phyloP scores from a whole-genome alignment of 2,113 vertebrate species.

The Syrmaticus mikado region DNA sequence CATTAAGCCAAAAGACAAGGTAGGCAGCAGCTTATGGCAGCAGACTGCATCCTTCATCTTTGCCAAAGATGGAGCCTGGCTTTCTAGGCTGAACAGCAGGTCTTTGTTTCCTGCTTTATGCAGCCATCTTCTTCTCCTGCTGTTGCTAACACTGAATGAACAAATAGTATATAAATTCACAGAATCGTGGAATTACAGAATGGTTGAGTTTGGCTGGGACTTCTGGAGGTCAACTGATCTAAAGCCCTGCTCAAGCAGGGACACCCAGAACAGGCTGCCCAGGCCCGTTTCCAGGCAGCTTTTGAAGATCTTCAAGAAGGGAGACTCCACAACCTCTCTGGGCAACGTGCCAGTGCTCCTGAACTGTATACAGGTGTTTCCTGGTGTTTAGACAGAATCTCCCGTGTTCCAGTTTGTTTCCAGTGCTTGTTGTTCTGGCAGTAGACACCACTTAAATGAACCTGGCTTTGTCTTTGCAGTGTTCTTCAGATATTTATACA shows the following conservation, averaged over 20 bases:
- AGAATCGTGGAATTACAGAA: not conserved
- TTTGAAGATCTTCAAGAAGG: not conserved
- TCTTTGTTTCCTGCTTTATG: constrained; percentile 46
- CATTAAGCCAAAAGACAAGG: constrained; percentile 61
- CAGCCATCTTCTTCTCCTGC: not conserved
- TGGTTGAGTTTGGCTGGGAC: not conserved
- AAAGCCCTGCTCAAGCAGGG: not conserved
- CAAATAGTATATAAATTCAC: not conserved
- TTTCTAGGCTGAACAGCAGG: constrained; percentile 39
- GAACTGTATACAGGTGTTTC: not conserved
- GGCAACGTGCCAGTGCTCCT: not conserved
- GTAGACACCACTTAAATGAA: not conserved
- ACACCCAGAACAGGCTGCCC: not conserved
- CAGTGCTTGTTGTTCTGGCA: not conserved
- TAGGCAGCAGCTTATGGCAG: constrained; percentile 57
- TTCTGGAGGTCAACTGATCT: not conserved
- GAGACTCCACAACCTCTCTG: not conserved
- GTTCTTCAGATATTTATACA: not conserved
- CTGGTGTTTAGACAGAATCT: not conserved
- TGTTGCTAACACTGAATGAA: not conserved
- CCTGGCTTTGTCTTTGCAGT: not conserved
- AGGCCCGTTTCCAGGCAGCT: not conserved
- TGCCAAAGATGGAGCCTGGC: constrained; percentile 35
- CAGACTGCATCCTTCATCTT: constrained; percentile 22
- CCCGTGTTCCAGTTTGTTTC: not conserved